Conservation (phyloP, 2,797 vertebrate genomes). For the Anableps anableps region DNA sequence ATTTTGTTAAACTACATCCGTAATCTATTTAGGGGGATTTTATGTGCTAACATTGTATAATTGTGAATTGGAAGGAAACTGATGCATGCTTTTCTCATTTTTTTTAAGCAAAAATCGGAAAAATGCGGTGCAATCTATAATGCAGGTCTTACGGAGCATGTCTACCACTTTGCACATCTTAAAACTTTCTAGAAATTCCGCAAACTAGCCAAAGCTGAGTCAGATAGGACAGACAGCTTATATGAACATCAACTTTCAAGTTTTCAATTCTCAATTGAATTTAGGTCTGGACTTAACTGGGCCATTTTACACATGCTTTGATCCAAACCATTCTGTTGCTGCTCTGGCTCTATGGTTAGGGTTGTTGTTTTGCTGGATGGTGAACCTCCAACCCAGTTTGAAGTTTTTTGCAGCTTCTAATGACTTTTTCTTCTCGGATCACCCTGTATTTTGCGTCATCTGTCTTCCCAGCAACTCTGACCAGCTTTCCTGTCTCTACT, state of each 20-base stretch:
- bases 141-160: neutral
- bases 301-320: neutral
- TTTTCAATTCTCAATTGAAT: neutral
- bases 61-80: neutral
- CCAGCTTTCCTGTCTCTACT: too few relatives aligned
- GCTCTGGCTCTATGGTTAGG: neutral
- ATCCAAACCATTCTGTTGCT: neutral
- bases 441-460: too few relatives aligned
- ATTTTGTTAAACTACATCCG: neutral
- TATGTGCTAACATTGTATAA: neutral
- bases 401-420: too few relatives aligned
- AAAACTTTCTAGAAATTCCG: neutral
- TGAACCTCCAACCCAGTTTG: neutral
- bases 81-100: neutral
- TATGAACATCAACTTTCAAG: neutral
- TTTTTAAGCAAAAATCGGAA: neutral
- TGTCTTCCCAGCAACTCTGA: too few relatives aligned
- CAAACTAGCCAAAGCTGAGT: neutral
- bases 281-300: neutral
- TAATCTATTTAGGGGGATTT: neutral
- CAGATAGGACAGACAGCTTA: neutral
- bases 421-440: too few relatives aligned
- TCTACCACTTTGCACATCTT: neutral
- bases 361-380: neutral
- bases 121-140: neutral